Evolutionary conservation across 1,140 invertebrate species (phyloP), one percentile per base, ranked within the genome.

Genomic region (Arion vulgaris): DNA sequence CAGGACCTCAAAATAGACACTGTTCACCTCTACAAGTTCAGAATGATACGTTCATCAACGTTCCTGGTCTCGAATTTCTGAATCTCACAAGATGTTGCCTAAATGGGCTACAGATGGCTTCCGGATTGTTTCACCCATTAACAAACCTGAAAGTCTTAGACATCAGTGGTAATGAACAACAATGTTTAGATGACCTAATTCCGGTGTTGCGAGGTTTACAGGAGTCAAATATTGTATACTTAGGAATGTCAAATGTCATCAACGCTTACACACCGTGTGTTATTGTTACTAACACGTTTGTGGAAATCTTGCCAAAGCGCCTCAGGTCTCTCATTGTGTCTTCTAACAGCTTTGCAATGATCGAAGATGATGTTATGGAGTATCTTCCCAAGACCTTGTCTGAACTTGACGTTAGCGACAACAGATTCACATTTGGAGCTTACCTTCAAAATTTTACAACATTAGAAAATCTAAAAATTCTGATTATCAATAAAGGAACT

Each of bases 101-200:
- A 5, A 15, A 36, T 32, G 49, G 49, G 7, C 28, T 13, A 13
- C 45, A 57, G 13, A 62, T 77, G 19, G 75, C 57, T 4, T 19
- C 7, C 7, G 34, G 34, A 11, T 49, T 45, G 11, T 66, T 77
- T 28, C 9, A 57, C 11, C 75, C 49, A 34, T 45, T 77, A 45
- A 38, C 7, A 32, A 77, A 62, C 13, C 26, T 77, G 7, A 34
- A 34, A 17, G 23, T 15, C 1, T 26, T 77, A 2, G 49, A 39
- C 28, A 4, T 77, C 5, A 62, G 9, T 17, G 9, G 49, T n/a
- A 77, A 77, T 32, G 75, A 77, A 77, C 41, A 62, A 34, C 38
- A 41, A 19, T 38, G 57, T 41, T 19, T 77, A 2, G 34, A 62
- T 11, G 19, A 77, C 32, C 19, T 77, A 36, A 9, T 7, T 5